Evolutionary conservation across 2,113 vertebrate species (phyloP), one percentile per base, ranked within the genome.

Genomic region (Baryphthengus martii): DNA sequence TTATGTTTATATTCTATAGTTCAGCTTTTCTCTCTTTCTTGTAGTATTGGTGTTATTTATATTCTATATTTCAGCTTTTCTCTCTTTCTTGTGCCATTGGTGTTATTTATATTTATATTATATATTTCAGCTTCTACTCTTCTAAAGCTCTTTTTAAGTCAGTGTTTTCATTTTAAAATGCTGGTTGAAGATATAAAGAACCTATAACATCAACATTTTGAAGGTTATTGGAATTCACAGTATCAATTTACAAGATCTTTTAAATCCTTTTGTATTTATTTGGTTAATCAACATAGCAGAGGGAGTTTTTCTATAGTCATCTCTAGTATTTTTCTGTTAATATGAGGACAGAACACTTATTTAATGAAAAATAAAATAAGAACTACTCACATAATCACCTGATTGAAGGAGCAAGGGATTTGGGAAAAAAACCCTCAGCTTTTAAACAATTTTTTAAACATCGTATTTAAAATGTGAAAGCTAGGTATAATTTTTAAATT

Each of bases 71-170:
- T 83, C 82, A 59, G 47, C 52, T n/a, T n/a, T n/a, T n/a, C 47
- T 50, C 13, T 50, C 13, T 70, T 35, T 82, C n/a, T 71, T 12
- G 12, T 52, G 44, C 3, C 53, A 70, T 20, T 90, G 52, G 13
- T 40, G 11, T n/a, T n/a, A n/a, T n/a, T n/a, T n/a, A n/a, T n/a
- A n/a, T n/a, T n/a, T n/a, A n/a, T n/a, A n/a, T n/a, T n/a, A n/a
- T 23, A 12, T 76, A 83, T 74, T 95, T 83, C 82, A 59, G 47
- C 52, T 73, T 62, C 44, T 68, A 15, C 17, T 23, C 31, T 77
- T 80, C 47, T 37, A 66, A 80, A 67, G 42, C 47, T 88, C 47
- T 67, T 92, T 93, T 90, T 63, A 92, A 92, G 93, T 90, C 83
- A 78, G 50, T 68, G 25, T 65, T 96, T 88, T 82, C 11, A 91